phyloP scores from a whole-genome alignment of 2,113 vertebrate genomes.

The Vulpes lagopus region DNA sequence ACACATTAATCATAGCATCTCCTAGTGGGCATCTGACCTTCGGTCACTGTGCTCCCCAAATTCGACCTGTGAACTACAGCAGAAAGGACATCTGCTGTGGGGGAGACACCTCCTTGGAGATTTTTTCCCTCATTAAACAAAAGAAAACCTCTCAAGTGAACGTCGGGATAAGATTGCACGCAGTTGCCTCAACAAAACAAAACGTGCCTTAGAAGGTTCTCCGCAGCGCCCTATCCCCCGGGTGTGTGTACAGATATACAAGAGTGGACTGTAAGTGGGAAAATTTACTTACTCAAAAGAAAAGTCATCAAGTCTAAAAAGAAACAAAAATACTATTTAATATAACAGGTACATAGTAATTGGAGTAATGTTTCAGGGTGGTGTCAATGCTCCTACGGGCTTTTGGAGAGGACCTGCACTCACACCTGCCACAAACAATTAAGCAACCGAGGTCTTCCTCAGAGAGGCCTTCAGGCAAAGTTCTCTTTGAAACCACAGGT shows the following conservation, averaged over 20 bases:
- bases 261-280: slow-evolving; percentile 51
- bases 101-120: slow-evolving; percentile 64
- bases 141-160: slow-evolving; percentile 69
- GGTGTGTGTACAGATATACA: not conserved
- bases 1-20: slow-evolving; percentile 73
- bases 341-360: slow-evolving; percentile 41
- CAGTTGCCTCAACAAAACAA: not conserved
- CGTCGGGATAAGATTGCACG: slow-evolving; percentile 32
- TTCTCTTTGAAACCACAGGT: not conserved
- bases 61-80: slow-evolving; percentile 75
- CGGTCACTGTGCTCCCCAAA: slow-evolving; percentile 74
- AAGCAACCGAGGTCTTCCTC: not conserved
- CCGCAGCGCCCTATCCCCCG: not conserved
- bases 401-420: not conserved
- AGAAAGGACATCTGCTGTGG: slow-evolving; percentile 77
- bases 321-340: slow-evolving; percentile 85
- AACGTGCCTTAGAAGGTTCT: not conserved
- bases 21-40: slow-evolving; percentile 78
- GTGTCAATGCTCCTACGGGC: not conserved
- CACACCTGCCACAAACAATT: not conserved
- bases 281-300: slow-evolving; percentile 95
- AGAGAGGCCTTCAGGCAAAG: not conserved
- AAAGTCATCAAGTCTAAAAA: slow-evolving; percentile 96
- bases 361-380: slow-evolving; percentile 12
- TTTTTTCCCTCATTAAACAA: slow-evolving; percentile 72